Evolutionary conservation across 2,113 vertebrate species (phyloP).

Genomic region (Origma solitaria): DNA sequence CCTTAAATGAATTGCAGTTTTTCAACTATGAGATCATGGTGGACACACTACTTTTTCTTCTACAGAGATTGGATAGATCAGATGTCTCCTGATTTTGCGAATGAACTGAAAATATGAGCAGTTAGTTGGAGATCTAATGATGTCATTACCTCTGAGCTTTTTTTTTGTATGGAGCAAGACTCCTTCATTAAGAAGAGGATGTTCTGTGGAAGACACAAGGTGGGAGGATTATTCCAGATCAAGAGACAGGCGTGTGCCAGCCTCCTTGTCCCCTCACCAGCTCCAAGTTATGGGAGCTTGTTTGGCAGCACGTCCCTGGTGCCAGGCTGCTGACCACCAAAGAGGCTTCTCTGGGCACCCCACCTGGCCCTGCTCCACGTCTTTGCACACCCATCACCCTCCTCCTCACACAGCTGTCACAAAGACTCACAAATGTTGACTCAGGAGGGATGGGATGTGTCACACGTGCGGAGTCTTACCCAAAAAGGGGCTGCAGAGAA

Average conservation of each 20-base stretch:
- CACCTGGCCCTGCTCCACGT: neutral
- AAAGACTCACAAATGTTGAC: neutral
- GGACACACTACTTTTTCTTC: neutral
- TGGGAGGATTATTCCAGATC: neutral
- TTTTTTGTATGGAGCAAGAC: neutral
- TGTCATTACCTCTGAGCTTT: neutral
- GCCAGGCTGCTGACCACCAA: neutral
- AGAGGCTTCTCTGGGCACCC: neutral
- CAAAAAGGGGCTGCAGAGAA: neutral
- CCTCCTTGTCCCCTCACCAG: rapidly evolving
- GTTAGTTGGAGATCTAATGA: neutral
- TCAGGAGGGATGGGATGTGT: neutral
- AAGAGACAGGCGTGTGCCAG: neutral
- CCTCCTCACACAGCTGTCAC: neutral
- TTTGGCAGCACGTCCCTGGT: neutral
- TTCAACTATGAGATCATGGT: neutral
- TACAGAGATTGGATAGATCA: neutral
- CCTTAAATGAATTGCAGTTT: neutral
- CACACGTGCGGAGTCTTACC: rapidly evolving
- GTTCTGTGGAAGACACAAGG: neutral
- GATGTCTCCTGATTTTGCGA: neutral
- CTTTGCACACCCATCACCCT: neutral
- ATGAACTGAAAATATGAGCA: neutral
- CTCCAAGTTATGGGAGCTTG: neutral
- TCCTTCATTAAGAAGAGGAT: neutral